These are phyloP conservation scores for Pheosia tremula DNA, from an alignment of 2,888 invertebrate genomes.

Conservation along the genomic window DNA sequence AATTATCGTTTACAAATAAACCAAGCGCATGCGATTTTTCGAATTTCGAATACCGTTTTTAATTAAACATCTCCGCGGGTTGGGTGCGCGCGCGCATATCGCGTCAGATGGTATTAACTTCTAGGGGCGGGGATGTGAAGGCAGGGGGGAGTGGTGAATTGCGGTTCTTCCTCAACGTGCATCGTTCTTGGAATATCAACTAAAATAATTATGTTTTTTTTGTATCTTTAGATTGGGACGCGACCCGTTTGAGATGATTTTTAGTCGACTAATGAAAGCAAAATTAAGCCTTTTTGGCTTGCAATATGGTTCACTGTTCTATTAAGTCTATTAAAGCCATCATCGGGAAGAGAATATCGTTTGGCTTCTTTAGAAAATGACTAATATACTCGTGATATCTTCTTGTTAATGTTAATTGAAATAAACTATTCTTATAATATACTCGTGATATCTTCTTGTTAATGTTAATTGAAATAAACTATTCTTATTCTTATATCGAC, in stretches of 20 bases:
- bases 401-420: too few relatives aligned
- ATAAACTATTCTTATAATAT: too few relatives aligned
- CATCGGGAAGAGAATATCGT: too few relatives aligned
- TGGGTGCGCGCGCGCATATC: constrained; percentile 50
- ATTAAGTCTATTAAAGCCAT: too few relatives aligned
- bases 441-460: too few relatives aligned
- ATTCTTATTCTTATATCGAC: too few relatives aligned
- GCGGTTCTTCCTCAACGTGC: constrained; percentile 44
- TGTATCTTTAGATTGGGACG: background rate
- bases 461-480: too few relatives aligned
- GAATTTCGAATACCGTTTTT: constrained; percentile 72
- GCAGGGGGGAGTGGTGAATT: constrained; percentile 48
- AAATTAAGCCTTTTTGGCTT: too few relatives aligned
- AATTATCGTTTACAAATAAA: constrained; percentile 53
- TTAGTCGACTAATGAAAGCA: background rate
- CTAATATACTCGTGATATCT: too few relatives aligned
- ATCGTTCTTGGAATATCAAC: constrained; percentile 49
- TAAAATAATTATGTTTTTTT: constrained; percentile 16
- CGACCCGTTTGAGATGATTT: background rate
- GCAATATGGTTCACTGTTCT: too few relatives aligned
- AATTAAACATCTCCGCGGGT: constrained; percentile 59
- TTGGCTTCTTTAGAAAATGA: too few relatives aligned
- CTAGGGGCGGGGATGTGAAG: constrained; percentile 32
- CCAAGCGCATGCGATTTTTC: constrained; percentile 41
- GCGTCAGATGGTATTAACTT: constrained; percentile 69